Base-by-base conservation (phyloP, 2,113 vertebrate species). In the Perccottus glenii region DNA sequence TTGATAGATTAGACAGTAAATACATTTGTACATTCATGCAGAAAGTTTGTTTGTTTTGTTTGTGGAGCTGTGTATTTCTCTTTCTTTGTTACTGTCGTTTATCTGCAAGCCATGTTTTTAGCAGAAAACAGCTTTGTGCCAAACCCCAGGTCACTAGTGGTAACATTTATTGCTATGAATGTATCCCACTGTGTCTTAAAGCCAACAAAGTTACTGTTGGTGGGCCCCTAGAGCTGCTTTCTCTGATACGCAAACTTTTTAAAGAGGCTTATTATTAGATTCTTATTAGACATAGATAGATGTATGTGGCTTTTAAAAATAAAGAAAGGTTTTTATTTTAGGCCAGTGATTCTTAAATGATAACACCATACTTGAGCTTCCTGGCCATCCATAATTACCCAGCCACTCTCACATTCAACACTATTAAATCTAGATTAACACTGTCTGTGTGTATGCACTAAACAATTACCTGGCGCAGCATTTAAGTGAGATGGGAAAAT, bases 91-190 rank as follows among this genome's bases (percentile, higher is more conserved):
- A 36, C n/a, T 40, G 38, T 77, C 15, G 52, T 48, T 45, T 60
- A 57, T 56, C 10, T 35, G 53, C 70, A 62, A 73, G 33, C n/a
- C 35, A 16, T 2, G 59, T 60, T 16, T 60, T 71, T 55, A 71
- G 46, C 50, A 57, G 14, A 33, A 6, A 0, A n/a, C 11, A 67
- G 27, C 62, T 38, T 10, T 51, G 12, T 69, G 44, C 15, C 59
- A 67, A 77, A 75, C 70, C 9, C 62, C 14, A 58, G 64, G 44
- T 80, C 64, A 79, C 51, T 50, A 43, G 27, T 75, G 78, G 76
- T 75, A 60, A 77, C 63, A 75, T 36, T 58, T 45, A 60, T 64
- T 3, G 1, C 56, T 14, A 3, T 55, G 60, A 50, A 55, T 19
- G 33, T 36, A 38, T 50, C 19, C 8, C 5, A 43, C 15, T 15